Evolutionary conservation across 1,140 invertebrate genomes (phyloP), one percentile per base, ranked within the genome.

Genomic region (Drosophila albomicans): DNA sequence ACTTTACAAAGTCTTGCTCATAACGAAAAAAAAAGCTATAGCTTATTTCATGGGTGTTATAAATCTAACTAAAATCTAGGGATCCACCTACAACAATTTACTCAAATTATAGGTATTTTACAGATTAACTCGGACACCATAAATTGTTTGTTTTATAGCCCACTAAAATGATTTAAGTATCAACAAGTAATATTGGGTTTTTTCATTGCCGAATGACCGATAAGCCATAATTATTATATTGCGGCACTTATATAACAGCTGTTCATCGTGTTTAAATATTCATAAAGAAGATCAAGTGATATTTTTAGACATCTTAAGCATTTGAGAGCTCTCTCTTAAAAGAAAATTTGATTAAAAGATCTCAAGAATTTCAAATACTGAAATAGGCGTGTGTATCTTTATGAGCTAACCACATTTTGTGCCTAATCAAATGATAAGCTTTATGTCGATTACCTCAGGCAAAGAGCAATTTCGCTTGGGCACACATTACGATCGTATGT

Each of bases 371-470:
- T 48, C 61, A n/a, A 38, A 2, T 38, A 10, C 35, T 13, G 16
- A 20, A 49, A 67, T 25, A 25, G 20, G 4, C 1, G 15, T 25
- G 35, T 46, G 78, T 88, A 88, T 88, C 85, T 88, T 88, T 88
- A 90, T 67, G 68, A 77, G 56, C 61, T 16, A 15, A 15, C 52
- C 66, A 78, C 67, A 78, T 75, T 79, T 65, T 77, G 51, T 56
- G 85, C 15, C 74, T 84, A 89, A 88, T 88, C 84, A 88, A 84
- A 78, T 76, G 71, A 88, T 88, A 89, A 85, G 85, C 85, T 89
- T 88, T 88, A 89, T 88, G 81, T 71, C 85, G 71, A 88, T 85
- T 49, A 66, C 59, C 51, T 30, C 54, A 52, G 54, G 10, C 64
- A 45, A 72, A 76, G 58, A 71, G 54, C 46, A 71, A 59, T 46